Base-by-base conservation (phyloP, 2,888 invertebrate species). In the Lapara coniferarum region DNA sequence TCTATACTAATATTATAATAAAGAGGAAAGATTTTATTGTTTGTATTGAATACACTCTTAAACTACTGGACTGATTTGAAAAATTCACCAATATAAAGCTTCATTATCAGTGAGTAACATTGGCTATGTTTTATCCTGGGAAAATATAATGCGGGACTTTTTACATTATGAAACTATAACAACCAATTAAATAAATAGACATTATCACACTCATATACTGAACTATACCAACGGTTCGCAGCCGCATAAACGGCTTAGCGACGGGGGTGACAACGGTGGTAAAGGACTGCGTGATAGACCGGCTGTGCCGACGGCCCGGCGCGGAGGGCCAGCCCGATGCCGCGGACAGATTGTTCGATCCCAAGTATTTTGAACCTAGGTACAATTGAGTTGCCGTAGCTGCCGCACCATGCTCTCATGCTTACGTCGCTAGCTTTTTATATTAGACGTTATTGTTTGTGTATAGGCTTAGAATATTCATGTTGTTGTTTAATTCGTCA, bases 231-330 rank as follows among this genome's bases (percentile, higher is more conserved):
- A 37, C 46, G 63, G 63, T 72, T 63, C 71, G 58, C 90, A 96
- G 96, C 85, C 95, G 96, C 77, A 89, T 96, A 81, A 96, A 95
- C 88, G 96, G 96, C 79, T 90, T 96, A 78, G 96, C 96, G 66
- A 95, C 96, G 58, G 96, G 96, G 67, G 94, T 96, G 75, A 95
- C 96, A 52, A 95, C 95, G 69, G 94, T 96, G 74, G 95, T 96
- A 82, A 95, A 96, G 86, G 96, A 95, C 87, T 95, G 95, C 87
- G 94, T 96, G 77, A 94, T 96, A 81, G 95, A 95, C 86, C 94
- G 94, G 72, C 94, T 95, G 86, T 94, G 92, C 83, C 87, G 88
- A 77, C 88, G 91, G 75, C 90, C 94, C 59, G 90, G 86, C 81
- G 82, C 84, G 81, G 89, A 92, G 82, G 86, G 81, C 8, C 84